Evolutionary conservation across 2,888 invertebrate genomes (phyloP), one percentile per base, ranked within the genome.

Genomic region (Meloe dianella): DNA sequence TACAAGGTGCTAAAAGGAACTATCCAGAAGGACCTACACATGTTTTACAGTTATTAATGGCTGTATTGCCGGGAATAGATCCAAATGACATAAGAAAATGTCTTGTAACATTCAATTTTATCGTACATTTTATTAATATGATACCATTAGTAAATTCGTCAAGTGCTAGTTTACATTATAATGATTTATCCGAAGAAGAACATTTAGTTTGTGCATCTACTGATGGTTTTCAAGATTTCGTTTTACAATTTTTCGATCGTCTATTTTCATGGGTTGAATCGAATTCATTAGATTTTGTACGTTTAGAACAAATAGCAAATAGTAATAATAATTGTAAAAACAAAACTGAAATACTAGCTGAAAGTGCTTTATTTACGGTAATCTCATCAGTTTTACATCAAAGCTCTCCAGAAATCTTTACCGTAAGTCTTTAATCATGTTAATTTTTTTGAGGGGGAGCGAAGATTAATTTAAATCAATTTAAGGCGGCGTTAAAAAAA

Each of bases 131-230:
- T 78, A 88, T 90, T 14, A 90, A 90, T 72, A 87, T 95, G 85
- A 89, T 96, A 29, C 94, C 96, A 0, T 84, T 95, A 27, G 90
- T 94, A 7, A 95, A 97, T 81, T 95, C 93, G 71, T 95, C 96
- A 7, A 88, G 89, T 14, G 93, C 94, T 2, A 85, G 88, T 41
- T 87, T 89, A 64, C 82, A 89, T 73, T 87, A 90, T 78, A 82
- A 86, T 0, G 90, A 92, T 78, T 85, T 96, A 68, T 91, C 92
- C 0, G 93, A 94, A 77, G 90, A 92, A 67, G 96, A 96, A 78
- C 85, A 88, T 22, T 80, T 88, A 24, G 86, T 90, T 3, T 95
- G 95, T 81, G 91, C 92, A 72, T 91, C 92, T 0, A 94, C 95
- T 0, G 93, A 94, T 0, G 91, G 91, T 74, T 91, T 96, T 75